phyloP scores from a whole-genome alignment of 2,888 invertebrate genomes.

The Fragum fragum region DNA sequence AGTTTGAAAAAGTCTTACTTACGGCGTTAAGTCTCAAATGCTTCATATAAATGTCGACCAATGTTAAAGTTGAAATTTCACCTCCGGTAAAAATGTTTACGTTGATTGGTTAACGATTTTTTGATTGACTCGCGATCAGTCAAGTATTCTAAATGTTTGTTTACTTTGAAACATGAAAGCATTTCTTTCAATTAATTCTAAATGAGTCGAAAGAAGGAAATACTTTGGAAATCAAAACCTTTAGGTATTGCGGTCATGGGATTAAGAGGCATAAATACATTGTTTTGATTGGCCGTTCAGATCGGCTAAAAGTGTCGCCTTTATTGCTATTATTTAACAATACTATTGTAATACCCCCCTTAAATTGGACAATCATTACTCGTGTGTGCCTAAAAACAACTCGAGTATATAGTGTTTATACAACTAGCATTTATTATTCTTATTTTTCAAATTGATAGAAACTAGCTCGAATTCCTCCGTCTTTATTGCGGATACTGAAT shows the following conservation, averaged over 20 bases:
- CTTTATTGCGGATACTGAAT: too few relatives aligned
- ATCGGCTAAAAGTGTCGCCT: not conserved
- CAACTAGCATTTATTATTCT: not conserved
- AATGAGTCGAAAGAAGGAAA: not conserved
- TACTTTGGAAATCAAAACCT: not conserved
- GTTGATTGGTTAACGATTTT: too few relatives aligned
- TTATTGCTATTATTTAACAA: constrained; percentile 18
- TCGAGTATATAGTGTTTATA: not conserved
- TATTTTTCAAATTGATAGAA: too few relatives aligned
- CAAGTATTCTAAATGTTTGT: too few relatives aligned
- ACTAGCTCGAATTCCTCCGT: too few relatives aligned
- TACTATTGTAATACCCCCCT: not conserved
- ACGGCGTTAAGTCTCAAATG: too few relatives aligned
- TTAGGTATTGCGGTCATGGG: not conserved
- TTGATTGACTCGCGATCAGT: too few relatives aligned
- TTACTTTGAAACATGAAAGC: not conserved
- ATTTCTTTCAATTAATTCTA: not conserved
- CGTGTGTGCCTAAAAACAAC: constrained; percentile 16
- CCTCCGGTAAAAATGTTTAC: too few relatives aligned
- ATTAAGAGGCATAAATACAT: not conserved
- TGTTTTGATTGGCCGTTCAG: constrained; percentile 2
- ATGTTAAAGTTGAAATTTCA: too few relatives aligned
- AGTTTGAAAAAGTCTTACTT: too few relatives aligned
- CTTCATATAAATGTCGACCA: too few relatives aligned
- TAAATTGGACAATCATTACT: constrained; percentile 18